These are phyloP conservation scores for Lagopus muta DNA, from an alignment of 2,113 vertebrate species.

Conservation along the genomic window DNA sequence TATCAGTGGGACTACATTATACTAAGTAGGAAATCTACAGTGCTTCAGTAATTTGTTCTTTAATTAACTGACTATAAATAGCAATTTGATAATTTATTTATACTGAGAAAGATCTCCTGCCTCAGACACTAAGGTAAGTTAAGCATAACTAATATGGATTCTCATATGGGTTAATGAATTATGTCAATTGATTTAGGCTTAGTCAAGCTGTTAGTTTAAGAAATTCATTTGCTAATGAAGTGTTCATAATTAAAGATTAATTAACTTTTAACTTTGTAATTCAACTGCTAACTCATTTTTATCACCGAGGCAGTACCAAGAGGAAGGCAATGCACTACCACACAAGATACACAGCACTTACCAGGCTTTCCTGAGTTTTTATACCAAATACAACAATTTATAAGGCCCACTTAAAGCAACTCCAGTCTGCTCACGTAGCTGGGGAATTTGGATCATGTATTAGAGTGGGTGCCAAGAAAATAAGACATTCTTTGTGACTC, in stretches of 20 bases:
- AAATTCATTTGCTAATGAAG: slow-evolving; percentile 46
- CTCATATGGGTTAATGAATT: slow-evolving; percentile 29
- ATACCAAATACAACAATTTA: not conserved
- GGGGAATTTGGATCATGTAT: not conserved
- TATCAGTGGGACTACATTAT: not conserved
- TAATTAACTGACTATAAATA: slow-evolving; percentile 54
- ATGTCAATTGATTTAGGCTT: slow-evolving; percentile 21
- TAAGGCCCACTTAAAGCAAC: not conserved
- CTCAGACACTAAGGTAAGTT: slow-evolving; percentile 11
- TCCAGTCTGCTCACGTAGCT: not conserved
- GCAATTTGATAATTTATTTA: slow-evolving; percentile 56
- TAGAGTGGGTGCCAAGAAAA: not conserved
- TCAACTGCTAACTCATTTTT: slow-evolving; percentile 33
- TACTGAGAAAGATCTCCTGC: slow-evolving; percentile 4
- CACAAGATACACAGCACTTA: not conserved
- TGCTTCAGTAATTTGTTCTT: slow-evolving; percentile 15
- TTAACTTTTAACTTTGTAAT: slow-evolving; percentile 22
- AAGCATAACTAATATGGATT: slow-evolving; percentile 48
- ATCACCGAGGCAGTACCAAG: not conserved
- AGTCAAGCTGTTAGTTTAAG: slow-evolving; percentile 35
- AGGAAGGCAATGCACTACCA: not conserved
- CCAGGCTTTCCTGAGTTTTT: not conserved
- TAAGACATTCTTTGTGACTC: not conserved
- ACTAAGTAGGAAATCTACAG: not conserved
- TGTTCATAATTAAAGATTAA: slow-evolving; percentile 35